Base-by-base conservation (phyloP, 2,797 vertebrate species). In the Telmatherina bonti region DNA sequence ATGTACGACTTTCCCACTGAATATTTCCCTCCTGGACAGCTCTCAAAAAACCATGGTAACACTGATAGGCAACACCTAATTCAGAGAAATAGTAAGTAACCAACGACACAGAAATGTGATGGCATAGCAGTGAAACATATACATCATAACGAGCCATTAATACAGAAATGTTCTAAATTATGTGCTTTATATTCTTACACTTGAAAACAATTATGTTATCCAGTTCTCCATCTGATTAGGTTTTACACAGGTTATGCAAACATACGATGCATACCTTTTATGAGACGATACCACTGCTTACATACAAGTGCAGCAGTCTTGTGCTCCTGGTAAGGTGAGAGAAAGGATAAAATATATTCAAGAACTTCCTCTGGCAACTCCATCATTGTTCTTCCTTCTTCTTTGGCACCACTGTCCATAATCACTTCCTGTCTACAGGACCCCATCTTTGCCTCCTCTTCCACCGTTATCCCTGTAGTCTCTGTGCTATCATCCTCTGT, bases 1-100 rank as follows among this genome's bases (percentile, higher is more conserved):
- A 99, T 1, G 97, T 99, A 43, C 98, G 96, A 88, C 98, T 99
- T 92, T 99, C 98, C 98, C 98, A 99, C 86, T 99, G 98, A 72
- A 99, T 98, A 72, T 97, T 97, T 77, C 98, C 98, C 70, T 99
- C 98, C 86, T 99, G 97, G 78, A 99, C 93, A 0, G 98, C 97
- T 89, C 96, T 97, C 93, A 99, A 95, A 81, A 99, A 99, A 77
- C 98, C 98, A 3, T 99, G 96, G 69, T 98, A 99, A 90, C 98
- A 99, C 93, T 99, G 98, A 87, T 99, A 95, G 74, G 98, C 98
- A 69, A 99, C 98, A 82, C 98, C 98, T 99, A 66, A 70, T 67
- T 63, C 13, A 66, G 63, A 84, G 13, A 67, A 60, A 78, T 65
- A 2, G 41, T 5, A n/a, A 56, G 18, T 58, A n/a, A 79, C 8